A percentile compares a stretch with the other conserved stretches of the same genome.
Conservation (phyloP, 2,888 invertebrate species). For the Epiperipatus broadwayi region DNA sequence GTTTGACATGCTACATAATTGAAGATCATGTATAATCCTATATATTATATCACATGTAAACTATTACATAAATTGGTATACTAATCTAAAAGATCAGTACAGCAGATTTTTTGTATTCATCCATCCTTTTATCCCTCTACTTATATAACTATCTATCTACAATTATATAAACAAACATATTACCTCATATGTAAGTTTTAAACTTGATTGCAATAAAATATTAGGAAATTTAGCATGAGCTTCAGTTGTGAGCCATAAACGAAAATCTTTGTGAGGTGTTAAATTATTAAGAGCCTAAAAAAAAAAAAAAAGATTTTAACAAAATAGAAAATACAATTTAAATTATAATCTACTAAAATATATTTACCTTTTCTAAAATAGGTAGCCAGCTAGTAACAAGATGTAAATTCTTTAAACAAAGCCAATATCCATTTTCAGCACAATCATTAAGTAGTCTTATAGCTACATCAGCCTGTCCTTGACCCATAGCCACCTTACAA, state of each 20-base stretch:
- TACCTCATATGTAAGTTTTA: slow-evolving; percentile 55
- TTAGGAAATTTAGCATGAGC: slow-evolving; percentile 53
- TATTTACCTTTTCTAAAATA: slow-evolving; percentile 40
- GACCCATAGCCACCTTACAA: slow-evolving; percentile 63
- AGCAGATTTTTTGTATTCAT: too few species aligned
- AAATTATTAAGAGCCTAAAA: slow-evolving; percentile 36
- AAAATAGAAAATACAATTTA: not conserved
- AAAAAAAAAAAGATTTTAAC: slow-evolving; percentile 6
- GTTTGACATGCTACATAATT: too few species aligned
- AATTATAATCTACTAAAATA: slow-evolving; percentile 7
- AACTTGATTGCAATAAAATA: slow-evolving; percentile 50
- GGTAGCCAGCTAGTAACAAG: slow-evolving; percentile 50
- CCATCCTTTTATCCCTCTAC: too few species aligned
- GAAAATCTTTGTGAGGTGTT: slow-evolving; percentile 37
- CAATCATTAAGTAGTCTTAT: slow-evolving; percentile 39
- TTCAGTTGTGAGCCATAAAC: slow-evolving; percentile 71
- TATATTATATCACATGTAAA: too few species aligned
- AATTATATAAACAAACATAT: slow-evolving; percentile 1
- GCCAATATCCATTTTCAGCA: slow-evolving; percentile 46
- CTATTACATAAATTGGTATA: too few species aligned
- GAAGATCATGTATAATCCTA: too few species aligned
- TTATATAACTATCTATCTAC: too few species aligned
- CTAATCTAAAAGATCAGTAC: too few species aligned
- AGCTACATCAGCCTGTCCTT: slow-evolving; percentile 49
- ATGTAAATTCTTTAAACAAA: slow-evolving; percentile 62